A percentile compares a stretch with the other conserved stretches of the same genome.
These are phyloP conservation scores for Leptosomus discolor DNA, from an alignment of 2,113 vertebrate species.

Conservation along the genomic window DNA sequence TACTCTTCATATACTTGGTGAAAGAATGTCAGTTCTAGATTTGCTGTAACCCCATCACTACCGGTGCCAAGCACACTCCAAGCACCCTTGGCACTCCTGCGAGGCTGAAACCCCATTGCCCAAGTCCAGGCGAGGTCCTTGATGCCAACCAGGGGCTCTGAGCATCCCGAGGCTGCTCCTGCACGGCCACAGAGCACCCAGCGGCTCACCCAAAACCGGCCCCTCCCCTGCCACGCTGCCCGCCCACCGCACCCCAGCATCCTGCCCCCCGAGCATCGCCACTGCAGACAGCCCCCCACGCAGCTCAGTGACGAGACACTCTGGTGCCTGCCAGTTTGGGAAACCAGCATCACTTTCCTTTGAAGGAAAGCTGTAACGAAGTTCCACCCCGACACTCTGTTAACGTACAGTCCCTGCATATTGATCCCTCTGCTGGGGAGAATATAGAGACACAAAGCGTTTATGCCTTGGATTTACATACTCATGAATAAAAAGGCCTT, in stretches of 20 bases:
- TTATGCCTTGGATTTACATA: background rate
- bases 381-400: background rate
- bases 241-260: background rate
- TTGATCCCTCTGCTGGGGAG: constrained; percentile 25
- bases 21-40: background rate
- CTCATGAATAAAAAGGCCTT: background rate
- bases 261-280: background rate
- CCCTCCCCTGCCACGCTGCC: background rate
- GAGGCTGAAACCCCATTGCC: background rate
- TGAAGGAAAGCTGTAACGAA: background rate
- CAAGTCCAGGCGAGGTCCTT: accelerated
- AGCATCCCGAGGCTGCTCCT: background rate
- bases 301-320: background rate
- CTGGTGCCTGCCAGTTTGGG: background rate
- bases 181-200: background rate
- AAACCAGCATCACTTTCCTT: background rate
- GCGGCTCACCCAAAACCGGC: background rate
- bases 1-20: accelerated
- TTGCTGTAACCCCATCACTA: background rate
- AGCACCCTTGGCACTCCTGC: no score
- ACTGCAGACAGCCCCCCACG: no score
- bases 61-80: background rate
- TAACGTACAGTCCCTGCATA: background rate
- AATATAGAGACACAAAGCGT: background rate
- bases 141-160: background rate